Base-by-base conservation (phyloP, 2,888 invertebrate genomes). In the Blastobasis lacticolella region DNA sequence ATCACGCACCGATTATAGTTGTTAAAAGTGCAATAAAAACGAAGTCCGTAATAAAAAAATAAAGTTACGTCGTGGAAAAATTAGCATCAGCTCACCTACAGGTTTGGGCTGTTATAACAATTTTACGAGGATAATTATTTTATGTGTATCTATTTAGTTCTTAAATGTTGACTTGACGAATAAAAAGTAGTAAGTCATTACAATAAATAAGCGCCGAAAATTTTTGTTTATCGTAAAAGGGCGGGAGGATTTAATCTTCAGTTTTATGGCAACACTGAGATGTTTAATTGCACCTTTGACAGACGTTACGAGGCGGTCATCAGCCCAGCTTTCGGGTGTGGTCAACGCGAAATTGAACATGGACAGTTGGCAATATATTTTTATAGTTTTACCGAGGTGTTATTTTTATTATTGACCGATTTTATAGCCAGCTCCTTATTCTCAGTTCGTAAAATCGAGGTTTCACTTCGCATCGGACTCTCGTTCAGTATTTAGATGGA, bases 231-330 rank as follows among this genome's bases (percentile, higher is more conserved):
- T 72, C 69, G 66, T 72, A 68, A 74, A 72, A 70, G 64, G 66
- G 65, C 73, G 68, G 70, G 51, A 78, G 70, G 46, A 78, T 75
- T 80, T 77, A 78, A 83, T 74, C 71, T 38, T 66, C 68, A 58
- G 59, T 67, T 85, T 86, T 85, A 87, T 80, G 77, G 78, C 79
- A 73, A 73, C 81, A 79, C 75, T 75, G 71, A 75, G 72, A 70
- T 71, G 63, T 85, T 88, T 88, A 88, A 89, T 88, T 88, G 87
- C 81, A 74, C 68, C 72, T 82, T 83, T 87, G 88, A 87, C 86
- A 86, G 85, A 81, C 82, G 74, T 80, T 78, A 76, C 78, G 72
- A 74, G 71, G 66, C 74, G 63, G 73, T 71, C 74, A 72, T 76
- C 76, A 74, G 66, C 67, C 66, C 59, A 64, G 62, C 59, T 75